These are phyloP conservation scores for Anguilla megastoma DNA, from an alignment of 2,797 vertebrate genomes.

Conservation along the genomic window DNA sequence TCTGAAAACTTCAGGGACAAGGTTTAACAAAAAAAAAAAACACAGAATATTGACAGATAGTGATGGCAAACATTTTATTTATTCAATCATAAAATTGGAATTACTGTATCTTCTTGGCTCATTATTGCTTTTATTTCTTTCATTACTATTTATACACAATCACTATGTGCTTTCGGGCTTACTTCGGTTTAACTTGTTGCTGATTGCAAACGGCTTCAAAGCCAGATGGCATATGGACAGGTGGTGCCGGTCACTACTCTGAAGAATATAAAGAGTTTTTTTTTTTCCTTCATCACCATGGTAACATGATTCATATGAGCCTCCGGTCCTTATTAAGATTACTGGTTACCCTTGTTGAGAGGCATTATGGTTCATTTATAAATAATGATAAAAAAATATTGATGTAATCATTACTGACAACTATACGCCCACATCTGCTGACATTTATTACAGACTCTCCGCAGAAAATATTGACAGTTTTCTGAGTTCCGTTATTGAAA, in stretches of 20 bases:
- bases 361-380: background rate
- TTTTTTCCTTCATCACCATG: background rate
- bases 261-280: background rate
- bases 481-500: too few relatives aligned
- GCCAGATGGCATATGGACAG: background rate
- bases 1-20: too few relatives aligned
- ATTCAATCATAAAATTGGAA: background rate
- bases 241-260: background rate
- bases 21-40: background rate
- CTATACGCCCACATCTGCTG: background rate
- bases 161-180: background rate
- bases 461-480: background rate
- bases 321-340: background rate
- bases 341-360: background rate
- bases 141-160: background rate
- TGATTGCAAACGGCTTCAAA: background rate
- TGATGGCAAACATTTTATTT: background rate
- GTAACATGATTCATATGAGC: background rate
- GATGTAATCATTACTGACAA: background rate
- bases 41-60: background rate
- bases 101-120: background rate
- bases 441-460: background rate
- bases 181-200: background rate
- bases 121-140: background rate
- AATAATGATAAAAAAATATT: background rate